A percentile compares a stretch with the other conserved stretches of the same genome.
Conservation (phyloP, 2,113 vertebrate genomes). For the Aplodontia rufa region DNA sequence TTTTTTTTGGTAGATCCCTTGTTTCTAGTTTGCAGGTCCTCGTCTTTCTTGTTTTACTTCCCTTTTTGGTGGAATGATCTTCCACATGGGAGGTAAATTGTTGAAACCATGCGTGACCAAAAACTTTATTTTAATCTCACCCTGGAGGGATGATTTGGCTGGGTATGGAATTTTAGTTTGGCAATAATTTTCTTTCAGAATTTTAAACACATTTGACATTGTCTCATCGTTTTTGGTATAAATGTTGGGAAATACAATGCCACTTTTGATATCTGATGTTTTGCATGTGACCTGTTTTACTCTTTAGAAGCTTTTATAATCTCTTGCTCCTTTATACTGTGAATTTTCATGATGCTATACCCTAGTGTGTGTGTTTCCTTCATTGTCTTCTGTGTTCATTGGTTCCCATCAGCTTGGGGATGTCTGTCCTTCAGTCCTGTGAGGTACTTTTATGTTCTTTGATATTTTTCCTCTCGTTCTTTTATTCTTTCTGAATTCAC, state of each 20-base stretch:
- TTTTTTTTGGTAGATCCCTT: not conserved
- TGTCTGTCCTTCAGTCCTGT: not conserved
- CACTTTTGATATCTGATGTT: constrained; percentile 51
- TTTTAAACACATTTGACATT: constrained; percentile 66
- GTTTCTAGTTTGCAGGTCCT: constrained; percentile 5
- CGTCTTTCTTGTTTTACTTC: constrained; percentile 52
- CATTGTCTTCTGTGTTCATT: not conserved
- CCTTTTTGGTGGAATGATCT: constrained; percentile 29
- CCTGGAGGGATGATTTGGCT: constrained; percentile 68
- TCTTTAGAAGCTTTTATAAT: constrained; percentile 27
- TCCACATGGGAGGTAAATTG: constrained; percentile 69
- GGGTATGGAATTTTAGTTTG: constrained; percentile 67
- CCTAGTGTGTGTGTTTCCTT: not conserved
- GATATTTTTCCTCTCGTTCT: not conserved
- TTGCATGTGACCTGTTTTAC: constrained; percentile 35
- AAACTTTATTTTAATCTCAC: constrained; percentile 64
- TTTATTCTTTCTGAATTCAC: not conserved
- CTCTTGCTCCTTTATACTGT: not conserved
- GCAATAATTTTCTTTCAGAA: constrained; percentile 65
- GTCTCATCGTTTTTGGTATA: constrained; percentile 56
- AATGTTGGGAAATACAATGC: constrained; percentile 35
- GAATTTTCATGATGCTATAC: not conserved
- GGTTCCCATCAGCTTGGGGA: not conserved
- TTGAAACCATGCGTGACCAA: constrained; percentile 63
- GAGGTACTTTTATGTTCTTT: not conserved